phyloP scores from a whole-genome alignment of 37 sponge, comb jelly and placozoan genomes.

The Ianthella basta region DNA sequence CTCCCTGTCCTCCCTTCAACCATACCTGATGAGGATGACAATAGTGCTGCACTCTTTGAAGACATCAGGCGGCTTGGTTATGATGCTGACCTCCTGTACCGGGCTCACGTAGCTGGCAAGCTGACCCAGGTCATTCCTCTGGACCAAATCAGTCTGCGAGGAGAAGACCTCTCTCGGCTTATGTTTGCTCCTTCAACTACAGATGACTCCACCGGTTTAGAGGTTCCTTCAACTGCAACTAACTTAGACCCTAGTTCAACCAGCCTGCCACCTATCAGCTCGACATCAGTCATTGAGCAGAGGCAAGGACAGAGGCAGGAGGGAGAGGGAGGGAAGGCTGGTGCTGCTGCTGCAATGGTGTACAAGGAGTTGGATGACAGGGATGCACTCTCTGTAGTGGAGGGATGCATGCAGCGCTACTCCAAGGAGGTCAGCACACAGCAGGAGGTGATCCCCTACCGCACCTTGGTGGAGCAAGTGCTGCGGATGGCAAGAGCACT shows the following conservation, averaged over 20 bases:
- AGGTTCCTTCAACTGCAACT: neutral
- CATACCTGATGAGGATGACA: neutral
- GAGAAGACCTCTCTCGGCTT: conserved; percentile 75
- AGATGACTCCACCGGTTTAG: neutral
- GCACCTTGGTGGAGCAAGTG: conserved; percentile 60
- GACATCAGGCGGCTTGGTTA: neutral
- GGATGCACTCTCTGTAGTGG: neutral
- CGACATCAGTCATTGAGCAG: neutral
- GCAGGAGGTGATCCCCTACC: conserved; percentile 32
- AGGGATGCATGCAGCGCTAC: neutral
- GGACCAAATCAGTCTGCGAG: conserved; percentile 64
- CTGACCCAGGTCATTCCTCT: conserved; percentile 33
- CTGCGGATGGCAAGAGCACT: conserved; percentile 61
- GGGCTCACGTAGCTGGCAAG: neutral
- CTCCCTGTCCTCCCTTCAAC: conserved; percentile 1
- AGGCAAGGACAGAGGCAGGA: too few species aligned
- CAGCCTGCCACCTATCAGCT: conserved; percentile 2
- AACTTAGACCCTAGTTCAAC: neutral
- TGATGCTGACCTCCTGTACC: neutral
- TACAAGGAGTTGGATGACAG: conserved; percentile 28
- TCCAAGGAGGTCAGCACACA: conserved; percentile 10
- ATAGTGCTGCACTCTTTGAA: neutral
- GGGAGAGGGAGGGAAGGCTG: too few species aligned
- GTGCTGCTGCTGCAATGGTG: too few species aligned
- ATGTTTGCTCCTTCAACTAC: conserved; percentile 22